Percentiles rank a stretch among this genome's conserved stretches.
phyloP scores from a whole-genome alignment of 2,113 vertebrate species.

The Zosterops japonicus region DNA sequence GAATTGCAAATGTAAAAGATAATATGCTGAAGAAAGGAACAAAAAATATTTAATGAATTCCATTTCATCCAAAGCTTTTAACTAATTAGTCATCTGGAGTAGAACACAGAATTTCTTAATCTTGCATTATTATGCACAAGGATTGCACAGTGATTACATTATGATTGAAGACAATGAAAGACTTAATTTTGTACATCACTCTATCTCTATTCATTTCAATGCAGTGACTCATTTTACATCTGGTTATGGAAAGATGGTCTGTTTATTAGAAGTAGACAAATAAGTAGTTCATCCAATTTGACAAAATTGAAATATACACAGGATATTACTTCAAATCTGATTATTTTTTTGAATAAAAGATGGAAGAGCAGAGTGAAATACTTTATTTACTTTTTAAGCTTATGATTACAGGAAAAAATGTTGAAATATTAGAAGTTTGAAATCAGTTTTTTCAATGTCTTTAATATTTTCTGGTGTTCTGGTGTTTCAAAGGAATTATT shows the following conservation, averaged over 20 bases:
- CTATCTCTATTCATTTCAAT: not conserved
- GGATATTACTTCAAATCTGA: not conserved
- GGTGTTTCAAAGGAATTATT: not conserved
- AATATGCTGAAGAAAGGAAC: not conserved
- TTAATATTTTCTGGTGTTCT: not conserved
- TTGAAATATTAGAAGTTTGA: not conserved
- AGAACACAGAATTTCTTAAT: not conserved
- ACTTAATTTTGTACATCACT: not conserved
- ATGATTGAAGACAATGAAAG: not conserved
- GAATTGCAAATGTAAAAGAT: not conserved
- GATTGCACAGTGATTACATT: not conserved
- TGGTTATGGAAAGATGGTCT: not conserved
- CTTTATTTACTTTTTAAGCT: not conserved
- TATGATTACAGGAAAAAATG: not conserved
- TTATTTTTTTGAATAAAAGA: not conserved
- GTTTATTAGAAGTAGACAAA: not conserved
- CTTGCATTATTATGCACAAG: not conserved
- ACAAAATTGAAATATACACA: not conserved
- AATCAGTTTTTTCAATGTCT: not conserved
- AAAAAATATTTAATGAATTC: not conserved
- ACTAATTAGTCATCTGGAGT: not conserved
- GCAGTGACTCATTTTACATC: not conserved
- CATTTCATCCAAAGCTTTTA: not conserved
- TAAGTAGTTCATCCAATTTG: not conserved
- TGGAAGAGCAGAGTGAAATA: not conserved